Conservation (phyloP, 1,140 invertebrate species). For the Ectropis grisescens region DNA sequence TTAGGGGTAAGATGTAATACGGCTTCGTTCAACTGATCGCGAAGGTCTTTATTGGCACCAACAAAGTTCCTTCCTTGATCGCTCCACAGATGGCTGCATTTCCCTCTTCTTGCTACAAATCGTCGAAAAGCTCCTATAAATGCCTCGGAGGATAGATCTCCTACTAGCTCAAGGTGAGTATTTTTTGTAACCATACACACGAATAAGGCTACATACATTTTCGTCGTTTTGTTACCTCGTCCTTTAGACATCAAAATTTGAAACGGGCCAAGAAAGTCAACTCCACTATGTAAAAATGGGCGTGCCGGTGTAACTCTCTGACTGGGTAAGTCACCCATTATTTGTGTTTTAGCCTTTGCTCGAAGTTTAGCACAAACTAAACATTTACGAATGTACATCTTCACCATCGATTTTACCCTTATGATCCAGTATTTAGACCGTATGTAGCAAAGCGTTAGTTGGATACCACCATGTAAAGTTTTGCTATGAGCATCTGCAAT, state of each 20-base stretch:
- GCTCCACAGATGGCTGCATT: conserved; percentile 12
- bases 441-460: not conserved
- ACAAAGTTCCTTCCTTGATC: conserved; percentile 47
- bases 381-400: not conserved
- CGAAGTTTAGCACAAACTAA: not conserved
- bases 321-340: conserved; percentile 38
- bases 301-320: conserved; percentile 17
- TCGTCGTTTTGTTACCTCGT: conserved; percentile 4
- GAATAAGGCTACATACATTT: conserved; percentile 13
- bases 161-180: conserved; percentile 16
- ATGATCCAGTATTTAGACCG: not conserved
- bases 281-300: conserved; percentile 27
- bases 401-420: not conserved
- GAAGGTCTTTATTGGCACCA: conserved; percentile 24
- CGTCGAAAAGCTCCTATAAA: conserved; percentile 26
- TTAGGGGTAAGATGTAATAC: conserved; percentile 7
- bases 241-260: conserved; percentile 3
- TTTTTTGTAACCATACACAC: conserved; percentile 10
- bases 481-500: not conserved
- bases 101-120: conserved; percentile 29
- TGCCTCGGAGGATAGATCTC: conserved; percentile 9
- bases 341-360: conserved; percentile 1
- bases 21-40: conserved; percentile 6
- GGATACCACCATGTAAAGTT: not conserved
- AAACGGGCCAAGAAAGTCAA: conserved; percentile 46